phyloP scores from a whole-genome alignment of 64 coral and sea anemone species.

The Cladopsammia gracilis region DNA sequence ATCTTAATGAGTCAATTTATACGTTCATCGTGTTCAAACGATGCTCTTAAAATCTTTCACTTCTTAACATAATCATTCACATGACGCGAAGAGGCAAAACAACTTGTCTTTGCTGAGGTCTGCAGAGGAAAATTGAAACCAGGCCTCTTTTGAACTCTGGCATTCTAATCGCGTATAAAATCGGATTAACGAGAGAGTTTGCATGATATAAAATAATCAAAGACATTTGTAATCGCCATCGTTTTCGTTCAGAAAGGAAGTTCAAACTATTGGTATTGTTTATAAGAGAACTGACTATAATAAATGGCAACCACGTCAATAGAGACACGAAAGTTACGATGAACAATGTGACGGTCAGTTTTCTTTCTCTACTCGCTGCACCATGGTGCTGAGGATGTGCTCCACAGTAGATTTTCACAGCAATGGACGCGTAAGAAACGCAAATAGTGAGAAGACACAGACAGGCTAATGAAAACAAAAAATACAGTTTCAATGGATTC shows the following conservation, averaged over 20 bases:
- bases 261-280: no score
- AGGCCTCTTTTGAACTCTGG: not conserved
- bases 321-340: not conserved
- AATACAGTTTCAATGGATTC: not conserved
- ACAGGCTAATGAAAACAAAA: not conserved
- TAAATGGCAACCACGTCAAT: not conserved
- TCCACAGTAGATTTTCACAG: not conserved
- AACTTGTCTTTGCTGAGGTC: constrained; percentile 8
- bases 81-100: no score
- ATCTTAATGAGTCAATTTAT: no score
- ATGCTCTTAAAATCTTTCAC: no score
- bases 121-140: not conserved
- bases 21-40: no score
- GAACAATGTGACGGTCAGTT: constrained; percentile 15
- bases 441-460: not conserved
- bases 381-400: not conserved
- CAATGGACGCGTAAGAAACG: not conserved
- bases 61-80: no score
- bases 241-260: not conserved
- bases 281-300: not conserved
- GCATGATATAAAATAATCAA: not conserved
- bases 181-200: not conserved
- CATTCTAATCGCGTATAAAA: not conserved
- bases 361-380: not conserved
- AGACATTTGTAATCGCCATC: not conserved